These are phyloP conservation scores for Euwallacea fornicatus DNA, from an alignment of 1,140 invertebrate species.

Conservation along the genomic window DNA sequence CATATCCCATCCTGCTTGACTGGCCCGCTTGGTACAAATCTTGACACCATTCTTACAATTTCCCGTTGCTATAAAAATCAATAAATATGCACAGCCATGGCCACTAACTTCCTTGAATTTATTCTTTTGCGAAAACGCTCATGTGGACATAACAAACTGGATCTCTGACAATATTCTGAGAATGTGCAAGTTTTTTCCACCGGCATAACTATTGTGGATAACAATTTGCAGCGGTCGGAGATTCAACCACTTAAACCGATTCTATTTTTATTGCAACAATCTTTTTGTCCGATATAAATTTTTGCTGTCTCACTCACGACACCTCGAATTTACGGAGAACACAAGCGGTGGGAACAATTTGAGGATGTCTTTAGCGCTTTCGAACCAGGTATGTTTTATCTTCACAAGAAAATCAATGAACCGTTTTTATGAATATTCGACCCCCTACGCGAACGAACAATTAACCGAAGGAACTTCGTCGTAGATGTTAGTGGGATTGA, in stretches of 20 bases:
- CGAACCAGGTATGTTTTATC: too few species aligned
- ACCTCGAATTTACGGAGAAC: constrained; percentile 3
- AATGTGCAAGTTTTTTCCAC: constrained; percentile 10
- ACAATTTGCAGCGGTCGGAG: neutral
- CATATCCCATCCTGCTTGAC: constrained; percentile 52
- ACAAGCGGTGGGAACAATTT: constrained; percentile 10
- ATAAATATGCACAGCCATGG: neutral
- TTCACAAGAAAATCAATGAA: too few species aligned
- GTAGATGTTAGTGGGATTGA: neutral
- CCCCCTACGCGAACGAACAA: too few species aligned
- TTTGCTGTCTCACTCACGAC: constrained; percentile 35
- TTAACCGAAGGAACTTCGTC: too few species aligned
- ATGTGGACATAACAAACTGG: constrained; percentile 19
- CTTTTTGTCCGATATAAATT: constrained; percentile 11
- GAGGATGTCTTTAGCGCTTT: neutral
- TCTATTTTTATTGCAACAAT: constrained; percentile 10
- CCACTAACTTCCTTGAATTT: constrained; percentile 5
- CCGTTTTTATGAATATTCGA: too few species aligned
- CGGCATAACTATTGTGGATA: constrained; percentile 15
- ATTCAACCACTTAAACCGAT: neutral
- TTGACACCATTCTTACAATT: constrained; percentile 43
- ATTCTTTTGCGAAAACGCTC: constrained; percentile 26
- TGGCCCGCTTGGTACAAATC: constrained; percentile 50
- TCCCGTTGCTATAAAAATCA: neutral
- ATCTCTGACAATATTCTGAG: constrained; percentile 18